These are phyloP conservation scores for Mythimna lalbum DNA, from an alignment of 2,888 invertebrate species.

Conservation along the genomic window DNA sequence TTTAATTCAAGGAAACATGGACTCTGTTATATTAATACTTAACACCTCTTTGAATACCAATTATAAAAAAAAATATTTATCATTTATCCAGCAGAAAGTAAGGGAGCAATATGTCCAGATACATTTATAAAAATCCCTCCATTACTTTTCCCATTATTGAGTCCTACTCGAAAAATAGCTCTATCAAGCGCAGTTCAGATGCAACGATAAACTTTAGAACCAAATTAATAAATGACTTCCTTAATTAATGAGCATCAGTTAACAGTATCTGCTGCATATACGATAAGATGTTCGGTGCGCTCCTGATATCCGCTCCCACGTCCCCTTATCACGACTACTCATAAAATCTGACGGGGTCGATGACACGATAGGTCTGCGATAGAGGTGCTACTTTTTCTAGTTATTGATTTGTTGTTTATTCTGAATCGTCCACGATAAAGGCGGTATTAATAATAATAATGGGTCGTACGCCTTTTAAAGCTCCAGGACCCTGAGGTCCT, in stretches of 20 bases:
- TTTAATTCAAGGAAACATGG: no score
- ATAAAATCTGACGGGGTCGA: constrained; percentile 57
- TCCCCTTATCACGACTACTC: constrained; percentile 57
- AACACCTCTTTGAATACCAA: no score
- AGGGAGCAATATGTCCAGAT: no score
- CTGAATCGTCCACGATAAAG: no score
- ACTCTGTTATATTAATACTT: no score
- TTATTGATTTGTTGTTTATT: no score
- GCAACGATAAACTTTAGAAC: background rate
- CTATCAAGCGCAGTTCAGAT: constrained; percentile 3
- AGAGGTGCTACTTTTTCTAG: constrained; percentile 1
- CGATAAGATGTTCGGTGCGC: constrained; percentile 32
- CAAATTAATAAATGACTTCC: constrained; percentile 40
- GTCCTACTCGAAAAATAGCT: background rate
- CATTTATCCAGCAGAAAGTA: no score
- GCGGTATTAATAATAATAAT: no score
- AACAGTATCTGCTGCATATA: constrained; percentile 31
- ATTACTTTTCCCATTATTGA: background rate
- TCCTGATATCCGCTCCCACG: constrained; percentile 63
- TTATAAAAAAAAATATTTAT: no score
- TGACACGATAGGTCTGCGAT: constrained; percentile 29
- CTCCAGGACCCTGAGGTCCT: no score
- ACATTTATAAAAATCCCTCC: no score
- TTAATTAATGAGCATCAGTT: constrained; percentile 30
- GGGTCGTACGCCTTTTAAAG: no score